Evolutionary conservation across 2,113 vertebrate species (phyloP).

Genomic region (Oxyruncus cristatus): DNA sequence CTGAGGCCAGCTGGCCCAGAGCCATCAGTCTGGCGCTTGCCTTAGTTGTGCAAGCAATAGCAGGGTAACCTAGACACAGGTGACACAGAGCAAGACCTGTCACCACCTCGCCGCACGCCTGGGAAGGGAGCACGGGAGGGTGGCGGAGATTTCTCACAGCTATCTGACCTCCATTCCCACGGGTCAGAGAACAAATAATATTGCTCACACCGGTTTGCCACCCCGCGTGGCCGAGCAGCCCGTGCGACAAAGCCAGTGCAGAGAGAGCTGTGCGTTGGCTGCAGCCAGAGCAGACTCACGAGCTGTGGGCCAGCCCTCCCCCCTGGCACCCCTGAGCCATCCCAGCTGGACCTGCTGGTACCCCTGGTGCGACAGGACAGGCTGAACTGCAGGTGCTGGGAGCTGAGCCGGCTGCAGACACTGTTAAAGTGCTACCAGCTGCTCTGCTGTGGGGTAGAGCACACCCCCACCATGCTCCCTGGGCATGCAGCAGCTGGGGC

Average conservation of each 20-base stretch:
- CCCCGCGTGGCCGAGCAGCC: fast-evolving
- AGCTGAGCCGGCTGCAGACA: background rate
- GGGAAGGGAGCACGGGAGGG: background rate
- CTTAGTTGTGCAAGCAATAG: background rate
- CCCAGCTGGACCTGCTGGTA: background rate
- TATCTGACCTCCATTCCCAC: background rate
- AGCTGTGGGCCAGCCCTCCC: background rate
- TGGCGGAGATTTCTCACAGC: background rate
- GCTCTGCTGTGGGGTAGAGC: background rate
- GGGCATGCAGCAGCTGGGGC: background rate
- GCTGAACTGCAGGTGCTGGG: background rate
- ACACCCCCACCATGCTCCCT: fast-evolving
- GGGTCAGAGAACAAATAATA: background rate
- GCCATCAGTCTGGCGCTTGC: background rate
- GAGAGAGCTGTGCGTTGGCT: background rate
- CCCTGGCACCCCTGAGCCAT: background rate
- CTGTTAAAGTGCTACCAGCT: background rate
- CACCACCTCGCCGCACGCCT: background rate
- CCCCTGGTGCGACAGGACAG: background rate
- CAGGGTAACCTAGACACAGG: background rate
- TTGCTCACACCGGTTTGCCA: background rate
- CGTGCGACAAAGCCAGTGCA: background rate
- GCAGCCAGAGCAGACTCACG: background rate
- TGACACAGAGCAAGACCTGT: background rate
- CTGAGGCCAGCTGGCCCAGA: background rate